Evolutionary conservation across 2,113 vertebrate genomes (phyloP).

Genomic region (cat (Felis catus)): F.catus_Fca126_mat1.0 CM031423.1:67834001-67834500

Average conservation of each 20-base stretch:
- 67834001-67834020: fast-evolving
- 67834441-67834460: not conserved
- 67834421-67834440: not conserved
- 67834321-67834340: conserved; percentile 67
- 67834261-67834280: conserved; percentile 47
- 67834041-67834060: not conserved
- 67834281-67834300: conserved; percentile 45
- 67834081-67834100: not conserved
- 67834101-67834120: not conserved
- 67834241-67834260: not conserved
- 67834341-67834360: conserved; percentile 43
- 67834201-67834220: not conserved
- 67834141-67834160: not conserved
- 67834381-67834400: not conserved
- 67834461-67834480: not conserved
- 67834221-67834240: not conserved
- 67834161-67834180: not conserved
- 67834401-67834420: not conserved
- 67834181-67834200: not conserved
- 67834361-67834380: conserved; percentile 1
- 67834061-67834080: not conserved
- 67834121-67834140: not conserved
- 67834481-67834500: not conserved
- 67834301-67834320: conserved; percentile 73
- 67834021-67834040: not conserved